These are phyloP conservation scores for Sebastes schlegelii DNA, from an alignment of 2,113 vertebrate genomes.

Conservation along the genomic window DNA sequence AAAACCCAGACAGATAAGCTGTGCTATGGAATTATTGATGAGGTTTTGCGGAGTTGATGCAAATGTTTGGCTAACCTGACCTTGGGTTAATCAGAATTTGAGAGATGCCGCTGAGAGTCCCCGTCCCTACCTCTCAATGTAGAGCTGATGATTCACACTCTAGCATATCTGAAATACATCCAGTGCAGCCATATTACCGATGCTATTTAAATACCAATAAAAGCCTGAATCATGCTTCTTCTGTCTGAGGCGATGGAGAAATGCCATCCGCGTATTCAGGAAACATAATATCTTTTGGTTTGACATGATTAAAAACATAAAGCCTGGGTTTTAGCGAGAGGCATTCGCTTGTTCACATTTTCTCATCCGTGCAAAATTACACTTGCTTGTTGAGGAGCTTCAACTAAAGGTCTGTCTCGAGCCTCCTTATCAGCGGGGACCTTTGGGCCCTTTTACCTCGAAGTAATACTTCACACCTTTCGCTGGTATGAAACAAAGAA, in stretches of 20 bases:
- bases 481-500: slow-evolving; percentile 22
- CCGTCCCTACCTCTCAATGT: slow-evolving; percentile 32
- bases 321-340: slow-evolving; percentile 18
- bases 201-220: slow-evolving; percentile 56
- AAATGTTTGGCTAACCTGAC: slow-evolving; percentile 74
- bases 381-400: background rate
- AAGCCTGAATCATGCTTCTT: slow-evolving; percentile 26
- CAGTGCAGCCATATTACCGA: slow-evolving; percentile 1
- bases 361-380: slow-evolving; percentile 22
- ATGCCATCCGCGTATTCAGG: slow-evolving; percentile 35
- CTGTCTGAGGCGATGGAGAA: slow-evolving; percentile 28
- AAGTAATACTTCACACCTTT: slow-evolving; percentile 1
- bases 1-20: slow-evolving; percentile 60
- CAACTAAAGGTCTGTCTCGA: slow-evolving; percentile 8
- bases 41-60: slow-evolving; percentile 58
- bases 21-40: slow-evolving; percentile 67
- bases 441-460: slow-evolving; percentile 25
- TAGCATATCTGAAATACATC: slow-evolving; percentile 48
- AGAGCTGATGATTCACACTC: slow-evolving; percentile 52
- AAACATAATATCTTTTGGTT: slow-evolving; percentile 38
- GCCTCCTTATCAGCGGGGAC: background rate
- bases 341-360: slow-evolving; percentile 34
- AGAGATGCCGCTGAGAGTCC: slow-evolving; percentile 42
- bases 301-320: slow-evolving; percentile 33
- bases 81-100: slow-evolving; percentile 72